These are phyloP conservation scores for Yponomeuta malinellus DNA, from an alignment of 2,888 invertebrate species.

Conservation along the genomic window DNA sequence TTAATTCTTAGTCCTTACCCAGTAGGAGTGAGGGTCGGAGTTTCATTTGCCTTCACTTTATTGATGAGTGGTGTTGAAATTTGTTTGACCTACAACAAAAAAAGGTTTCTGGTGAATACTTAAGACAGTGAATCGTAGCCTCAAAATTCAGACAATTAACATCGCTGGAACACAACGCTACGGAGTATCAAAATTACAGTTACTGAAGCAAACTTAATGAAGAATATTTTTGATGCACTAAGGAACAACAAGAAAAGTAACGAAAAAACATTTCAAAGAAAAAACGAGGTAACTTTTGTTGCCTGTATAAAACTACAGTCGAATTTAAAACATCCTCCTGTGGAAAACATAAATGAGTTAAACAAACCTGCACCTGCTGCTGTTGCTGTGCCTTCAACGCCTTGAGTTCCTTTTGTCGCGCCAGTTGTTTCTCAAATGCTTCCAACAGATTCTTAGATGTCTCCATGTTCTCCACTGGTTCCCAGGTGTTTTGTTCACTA, in stretches of 20 bases:
- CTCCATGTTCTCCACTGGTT: slow-evolving; percentile 84
- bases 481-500: slow-evolving; percentile 90
- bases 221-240: too few relatives aligned
- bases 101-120: slow-evolving; percentile 13
- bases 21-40: slow-evolving; percentile 55
- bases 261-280: too few relatives aligned
- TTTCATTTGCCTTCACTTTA: slow-evolving; percentile 52
- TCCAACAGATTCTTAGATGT: slow-evolving; percentile 86
- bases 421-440: slow-evolving; percentile 86
- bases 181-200: too few relatives aligned
- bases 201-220: too few relatives aligned
- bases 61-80: slow-evolving; percentile 55
- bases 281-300: too few relatives aligned
- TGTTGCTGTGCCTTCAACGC: slow-evolving; percentile 68
- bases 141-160: too few relatives aligned
- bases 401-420: slow-evolving; percentile 83
- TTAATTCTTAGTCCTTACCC: slow-evolving; percentile 43
- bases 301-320: too few relatives aligned
- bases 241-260: too few relatives aligned
- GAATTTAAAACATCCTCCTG: too few relatives aligned
- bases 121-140: not conserved
- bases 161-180: too few relatives aligned
- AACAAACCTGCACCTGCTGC: slow-evolving; percentile 54
- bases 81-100: slow-evolving; percentile 49
- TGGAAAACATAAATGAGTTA: not conserved